phyloP scores from a whole-genome alignment of 2,888 invertebrate species.

The Drosophila eohydei region DNA sequence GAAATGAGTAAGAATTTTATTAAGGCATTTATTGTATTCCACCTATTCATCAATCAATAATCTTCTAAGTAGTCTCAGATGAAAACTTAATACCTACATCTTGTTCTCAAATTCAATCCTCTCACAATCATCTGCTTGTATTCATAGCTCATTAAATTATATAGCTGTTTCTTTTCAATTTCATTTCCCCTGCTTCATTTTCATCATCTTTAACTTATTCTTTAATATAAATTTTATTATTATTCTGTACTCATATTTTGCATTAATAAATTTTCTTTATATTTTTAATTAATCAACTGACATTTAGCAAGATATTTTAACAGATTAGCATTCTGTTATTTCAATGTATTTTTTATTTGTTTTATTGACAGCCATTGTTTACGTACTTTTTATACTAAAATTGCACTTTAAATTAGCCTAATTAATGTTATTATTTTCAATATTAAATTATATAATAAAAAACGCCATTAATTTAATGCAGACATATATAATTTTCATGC shows the following conservation, averaged over 20 bases:
- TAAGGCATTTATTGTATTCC: too few species aligned
- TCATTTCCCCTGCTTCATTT: not conserved
- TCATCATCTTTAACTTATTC: not conserved
- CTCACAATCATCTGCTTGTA: not conserved
- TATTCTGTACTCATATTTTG: not conserved
- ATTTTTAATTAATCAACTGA: not conserved
- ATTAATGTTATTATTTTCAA: constrained; percentile 51
- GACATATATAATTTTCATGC: constrained; percentile 35
- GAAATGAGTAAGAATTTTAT: too few species aligned
- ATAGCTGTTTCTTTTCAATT: not conserved
- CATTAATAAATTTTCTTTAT: not conserved
- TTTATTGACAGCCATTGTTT: constrained; percentile 2
- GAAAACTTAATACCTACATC: too few species aligned
- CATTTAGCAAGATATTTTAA: not conserved
- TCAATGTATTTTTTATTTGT: not conserved
- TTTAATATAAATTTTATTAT: not conserved
- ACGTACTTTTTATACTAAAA: not conserved
- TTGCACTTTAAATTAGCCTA: constrained; percentile 48
- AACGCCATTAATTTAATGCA: constrained; percentile 45
- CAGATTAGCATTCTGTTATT: not conserved
- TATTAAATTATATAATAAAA: constrained; percentile 31
- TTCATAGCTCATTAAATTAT: not conserved
- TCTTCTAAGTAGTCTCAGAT: too few species aligned
- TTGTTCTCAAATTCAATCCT: too few species aligned
- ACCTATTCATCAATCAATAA: too few species aligned